These are phyloP conservation scores for Vimba vimba DNA, from an alignment of 2,113 vertebrate species.

Conservation along the genomic window DNA sequence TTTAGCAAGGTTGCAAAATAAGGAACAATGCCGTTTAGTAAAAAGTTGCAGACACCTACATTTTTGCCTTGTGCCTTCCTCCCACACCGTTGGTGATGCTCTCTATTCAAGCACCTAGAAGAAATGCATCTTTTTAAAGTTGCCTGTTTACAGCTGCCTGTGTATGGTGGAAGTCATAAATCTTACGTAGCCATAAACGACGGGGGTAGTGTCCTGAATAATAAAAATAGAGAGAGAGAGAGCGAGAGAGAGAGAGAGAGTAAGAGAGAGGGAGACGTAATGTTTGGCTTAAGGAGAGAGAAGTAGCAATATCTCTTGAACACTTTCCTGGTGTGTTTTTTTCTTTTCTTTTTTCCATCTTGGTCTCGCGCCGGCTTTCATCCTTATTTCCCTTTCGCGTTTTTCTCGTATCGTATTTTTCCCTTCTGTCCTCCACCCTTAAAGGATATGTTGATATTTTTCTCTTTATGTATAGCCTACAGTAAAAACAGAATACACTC, in stretches of 20 bases:
- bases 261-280: slow-evolving; percentile 41
- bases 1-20: slow-evolving; percentile 62
- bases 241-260: slow-evolving; percentile 34
- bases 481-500: slow-evolving; percentile 26
- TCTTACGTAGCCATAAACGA: slow-evolving; percentile 82
- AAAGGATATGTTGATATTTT: slow-evolving; percentile 5
- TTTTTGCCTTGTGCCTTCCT: slow-evolving; percentile 82
- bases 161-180: slow-evolving; percentile 79
- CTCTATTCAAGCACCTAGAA: slow-evolving; percentile 74
- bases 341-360: slow-evolving; percentile 59
- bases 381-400: slow-evolving; percentile 46
- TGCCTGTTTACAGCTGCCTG: slow-evolving; percentile 73
- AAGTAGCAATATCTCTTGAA: slow-evolving; percentile 55
- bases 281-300: slow-evolving; percentile 48
- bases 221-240: slow-evolving; percentile 69
- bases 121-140: slow-evolving; percentile 79
- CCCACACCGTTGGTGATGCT: slow-evolving; percentile 80
- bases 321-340: slow-evolving; percentile 57
- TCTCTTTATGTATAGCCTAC: background rate
- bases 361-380: slow-evolving; percentile 41
- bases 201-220: slow-evolving; percentile 77
- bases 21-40: slow-evolving; percentile 63
- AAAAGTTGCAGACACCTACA: slow-evolving; percentile 85
- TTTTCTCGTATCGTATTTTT: slow-evolving; percentile 39
- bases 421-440: slow-evolving; percentile 37